A percentile compares a stretch with the other conserved stretches of the same genome.
phyloP scores from a whole-genome alignment of 1,140 invertebrate species.

The Luehdorfia chinensis region DNA sequence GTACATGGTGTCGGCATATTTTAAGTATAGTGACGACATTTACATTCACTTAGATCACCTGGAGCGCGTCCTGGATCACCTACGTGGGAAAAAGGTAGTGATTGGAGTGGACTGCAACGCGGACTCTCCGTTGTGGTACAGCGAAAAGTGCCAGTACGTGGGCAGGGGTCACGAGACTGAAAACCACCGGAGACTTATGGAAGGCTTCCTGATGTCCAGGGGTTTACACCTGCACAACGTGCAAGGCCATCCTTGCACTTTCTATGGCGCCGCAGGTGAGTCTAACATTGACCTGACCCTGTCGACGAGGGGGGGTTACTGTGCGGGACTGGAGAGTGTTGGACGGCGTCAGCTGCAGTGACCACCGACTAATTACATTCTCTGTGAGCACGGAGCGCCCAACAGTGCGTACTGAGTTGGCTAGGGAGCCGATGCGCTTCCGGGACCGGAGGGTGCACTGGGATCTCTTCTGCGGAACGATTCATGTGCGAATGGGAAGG shows the following conservation, averaged over 20 bases:
- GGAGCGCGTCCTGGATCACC: background rate
- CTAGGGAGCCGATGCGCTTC: too few species aligned
- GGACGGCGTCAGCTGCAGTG: constrained; percentile 21
- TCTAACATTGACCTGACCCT: constrained; percentile 33
- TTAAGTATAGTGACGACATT: constrained; percentile 23
- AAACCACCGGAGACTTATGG: constrained; percentile 2
- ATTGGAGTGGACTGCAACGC: constrained; percentile 27
- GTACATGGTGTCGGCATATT: constrained; percentile 20
- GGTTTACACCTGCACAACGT: constrained; percentile 10
- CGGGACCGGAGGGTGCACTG: too few species aligned
- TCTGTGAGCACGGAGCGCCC: background rate
- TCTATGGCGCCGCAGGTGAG: constrained; percentile 17
- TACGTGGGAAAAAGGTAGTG: background rate
- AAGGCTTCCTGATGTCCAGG: constrained; percentile 18
- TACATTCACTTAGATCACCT: constrained; percentile 15
- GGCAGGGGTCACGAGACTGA: constrained; percentile 14
- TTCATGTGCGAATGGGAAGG: too few species aligned
- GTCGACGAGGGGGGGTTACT: constrained; percentile 5
- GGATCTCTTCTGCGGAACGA: too few species aligned
- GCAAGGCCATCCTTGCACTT: constrained; percentile 23
- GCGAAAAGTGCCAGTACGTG: constrained; percentile 1
- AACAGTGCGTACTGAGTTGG: too few species aligned
- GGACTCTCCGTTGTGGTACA: constrained; percentile 32
- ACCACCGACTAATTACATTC: constrained; percentile 28
- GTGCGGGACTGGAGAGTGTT: constrained; percentile 22